Base-by-base conservation (phyloP, 2,888 invertebrate species). In the Quadroppia sp. region DNA sequence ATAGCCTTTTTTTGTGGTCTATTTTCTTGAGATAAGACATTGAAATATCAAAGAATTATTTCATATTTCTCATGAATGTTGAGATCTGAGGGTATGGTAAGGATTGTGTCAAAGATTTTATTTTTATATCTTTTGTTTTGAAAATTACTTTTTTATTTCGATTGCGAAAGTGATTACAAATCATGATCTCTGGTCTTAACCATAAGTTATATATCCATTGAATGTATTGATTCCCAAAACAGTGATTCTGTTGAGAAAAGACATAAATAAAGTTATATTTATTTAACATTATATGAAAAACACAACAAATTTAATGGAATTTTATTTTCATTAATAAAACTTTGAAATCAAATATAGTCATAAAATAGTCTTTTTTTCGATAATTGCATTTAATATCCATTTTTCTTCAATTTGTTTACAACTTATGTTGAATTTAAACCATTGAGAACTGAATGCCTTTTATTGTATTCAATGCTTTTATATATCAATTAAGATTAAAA, bases 131-230 rank as follows among this genome's bases (percentile, higher is more conserved):
- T 67, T 15, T 20, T 7, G 4, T 7, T 20, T n/a, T n/a, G 42
- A 17, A 67, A 67, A 67, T 67, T 42, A 40, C 4, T 67, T 67
- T 59, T 32, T 42, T 42, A 42, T 23, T 40, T 4, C 4, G 11
- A 67, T n/a, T 67, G 42, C 67, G 30, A 64, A 40, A 67, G 67
- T 67, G 36, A 67, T 61, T 42, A 67, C 67, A 67, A 67, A 67
- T 67, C 67, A 67, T 36, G 40, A 67, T 61, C 59, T 61, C 32
- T 25, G 53, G 53, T 25, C 53, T 25, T 9, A 53, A 53, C 53
- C 53, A 53, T 53, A 61, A 36, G 32, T 36, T 17, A 61, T 61
- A 61, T 30, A 17, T 36, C n/a, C 17, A 53, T 53, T 20, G 11
- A 15, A 61, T 61, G 61, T 61, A 61, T 61, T 15, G 36, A 61